A percentile compares a stretch with the other conserved stretches of the same genome.
These are phyloP conservation scores for Eucidaris tribuloides DNA, from an alignment of 35 echinoderm and acorn worm species.

Conservation along the genomic window DNA sequence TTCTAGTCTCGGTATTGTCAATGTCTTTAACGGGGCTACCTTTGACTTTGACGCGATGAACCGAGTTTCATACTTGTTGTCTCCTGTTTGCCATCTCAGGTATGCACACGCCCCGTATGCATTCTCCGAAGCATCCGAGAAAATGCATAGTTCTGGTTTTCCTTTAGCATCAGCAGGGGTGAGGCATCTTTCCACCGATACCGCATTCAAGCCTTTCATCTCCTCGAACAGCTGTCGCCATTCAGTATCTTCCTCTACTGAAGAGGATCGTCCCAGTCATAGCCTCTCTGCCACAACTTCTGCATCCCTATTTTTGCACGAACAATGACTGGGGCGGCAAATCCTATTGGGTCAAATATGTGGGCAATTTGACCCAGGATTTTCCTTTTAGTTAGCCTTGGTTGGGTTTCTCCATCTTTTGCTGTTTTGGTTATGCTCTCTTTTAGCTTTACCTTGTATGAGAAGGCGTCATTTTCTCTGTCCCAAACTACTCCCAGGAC, in stretches of 20 bases:
- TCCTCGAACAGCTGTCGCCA: slow-evolving; percentile 21
- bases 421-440: not conserved
- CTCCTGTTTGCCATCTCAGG: slow-evolving; percentile 35
- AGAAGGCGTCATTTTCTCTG: slow-evolving; percentile 30
- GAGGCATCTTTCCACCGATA: slow-evolving; percentile 39
- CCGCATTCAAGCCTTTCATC: slow-evolving; percentile 2
- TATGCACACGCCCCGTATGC: slow-evolving; percentile 61
- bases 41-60: slow-evolving; percentile 63
- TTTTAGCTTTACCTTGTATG: slow-evolving; percentile 45
- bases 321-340: slow-evolving; percentile 26
- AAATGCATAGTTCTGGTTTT: slow-evolving; percentile 33
- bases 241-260: not conserved
- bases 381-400: slow-evolving; percentile 40
- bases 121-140: slow-evolving; percentile 62
- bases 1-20: slow-evolving; percentile 44
- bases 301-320: slow-evolving; percentile 54
- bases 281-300: not conserved
- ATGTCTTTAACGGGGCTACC: slow-evolving; percentile 51
- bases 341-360: slow-evolving; percentile 67
- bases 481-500: slow-evolving; percentile 61
- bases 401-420: not conserved
- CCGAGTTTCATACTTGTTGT: slow-evolving; percentile 22
- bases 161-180: slow-evolving; percentile 30
- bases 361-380: slow-evolving; percentile 49
- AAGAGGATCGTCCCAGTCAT: slow-evolving; percentile 1